Evolutionary conservation across 2,888 invertebrate species (phyloP).

Genomic region (Helleia helle): DNA sequence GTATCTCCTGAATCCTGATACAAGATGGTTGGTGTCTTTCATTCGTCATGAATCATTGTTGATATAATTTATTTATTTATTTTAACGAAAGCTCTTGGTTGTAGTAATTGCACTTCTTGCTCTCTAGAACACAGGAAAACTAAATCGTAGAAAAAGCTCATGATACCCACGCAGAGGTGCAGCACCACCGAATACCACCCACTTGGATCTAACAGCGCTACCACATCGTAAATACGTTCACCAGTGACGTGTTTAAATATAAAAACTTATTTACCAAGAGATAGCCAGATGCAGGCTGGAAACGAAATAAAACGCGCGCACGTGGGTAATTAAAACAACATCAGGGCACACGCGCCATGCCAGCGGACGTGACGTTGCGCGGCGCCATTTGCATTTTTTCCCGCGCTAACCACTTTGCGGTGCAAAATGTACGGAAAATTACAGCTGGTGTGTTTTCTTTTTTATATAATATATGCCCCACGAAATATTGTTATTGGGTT

Average conservation of each 20-base stretch:
- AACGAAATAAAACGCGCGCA: not conserved
- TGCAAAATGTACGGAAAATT: slow-evolving; percentile 4
- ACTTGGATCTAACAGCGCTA: not conserved
- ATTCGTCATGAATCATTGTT: too few relatives aligned
- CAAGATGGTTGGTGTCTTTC: too few relatives aligned
- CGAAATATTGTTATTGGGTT: not conserved
- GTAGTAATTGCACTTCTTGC: too few relatives aligned
- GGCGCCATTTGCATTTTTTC: slow-evolving; percentile 31
- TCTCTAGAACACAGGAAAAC: too few relatives aligned
- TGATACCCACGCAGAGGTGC: too few relatives aligned
- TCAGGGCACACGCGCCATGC: slow-evolving; percentile 25
- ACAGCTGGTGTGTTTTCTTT: not conserved
- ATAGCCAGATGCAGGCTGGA: not conserved
- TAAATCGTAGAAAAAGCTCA: too few relatives aligned
- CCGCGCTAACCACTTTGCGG: slow-evolving; percentile 16
- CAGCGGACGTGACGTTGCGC: slow-evolving; percentile 30
- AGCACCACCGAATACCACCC: too few relatives aligned
- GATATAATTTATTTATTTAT: too few relatives aligned
- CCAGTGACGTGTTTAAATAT: slow-evolving; percentile 2
- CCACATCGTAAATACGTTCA: not conserved
- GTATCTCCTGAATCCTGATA: too few relatives aligned
- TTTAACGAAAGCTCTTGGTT: too few relatives aligned
- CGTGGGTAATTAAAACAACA: slow-evolving; percentile 27
- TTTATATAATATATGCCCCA: slow-evolving; percentile 12
- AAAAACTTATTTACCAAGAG: not conserved